These are phyloP conservation scores for Lophotis ruficrista DNA, from an alignment of 2,113 vertebrate species.

Conservation along the genomic window DNA sequence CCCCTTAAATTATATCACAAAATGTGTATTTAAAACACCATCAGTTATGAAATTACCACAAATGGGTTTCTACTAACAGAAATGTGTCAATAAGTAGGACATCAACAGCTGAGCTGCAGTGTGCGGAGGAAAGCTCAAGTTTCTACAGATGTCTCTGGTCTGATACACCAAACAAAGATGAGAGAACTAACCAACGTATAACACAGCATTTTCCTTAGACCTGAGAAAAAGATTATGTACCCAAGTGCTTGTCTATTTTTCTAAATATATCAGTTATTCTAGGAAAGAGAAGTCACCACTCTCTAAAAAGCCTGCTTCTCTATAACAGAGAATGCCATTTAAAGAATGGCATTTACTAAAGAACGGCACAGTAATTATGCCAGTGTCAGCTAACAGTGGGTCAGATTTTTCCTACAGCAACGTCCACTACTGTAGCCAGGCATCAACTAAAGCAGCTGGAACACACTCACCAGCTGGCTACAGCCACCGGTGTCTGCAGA, in stretches of 20 bases:
- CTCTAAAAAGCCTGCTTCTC: not conserved
- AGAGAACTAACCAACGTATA: rapidly evolving
- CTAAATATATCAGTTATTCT: not conserved
- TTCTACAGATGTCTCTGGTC: not conserved
- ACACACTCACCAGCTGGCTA: not conserved
- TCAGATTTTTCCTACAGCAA: not conserved
- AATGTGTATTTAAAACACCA: not conserved
- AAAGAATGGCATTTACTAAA: not conserved
- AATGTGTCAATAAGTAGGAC: not conserved
- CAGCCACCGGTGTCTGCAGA: not conserved
- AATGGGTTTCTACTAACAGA: not conserved
- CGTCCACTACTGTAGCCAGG: not conserved
- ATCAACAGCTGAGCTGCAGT: not conserved
- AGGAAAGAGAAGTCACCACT: not conserved
- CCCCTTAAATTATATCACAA: not conserved
- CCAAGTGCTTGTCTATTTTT: not conserved
- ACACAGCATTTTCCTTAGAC: not conserved
- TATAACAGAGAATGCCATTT: not conserved
- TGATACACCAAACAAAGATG: not conserved
- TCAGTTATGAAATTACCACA: not conserved
- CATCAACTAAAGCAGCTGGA: not conserved
- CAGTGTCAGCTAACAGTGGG: not conserved
- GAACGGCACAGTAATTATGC: not conserved
- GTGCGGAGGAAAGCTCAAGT: not conserved
- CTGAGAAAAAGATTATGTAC: not conserved